Percentiles rank a stretch among this genome's conserved stretches.
phyloP scores from a whole-genome alignment of 2,888 invertebrate genomes.

The Nomada fabriciana region DNA sequence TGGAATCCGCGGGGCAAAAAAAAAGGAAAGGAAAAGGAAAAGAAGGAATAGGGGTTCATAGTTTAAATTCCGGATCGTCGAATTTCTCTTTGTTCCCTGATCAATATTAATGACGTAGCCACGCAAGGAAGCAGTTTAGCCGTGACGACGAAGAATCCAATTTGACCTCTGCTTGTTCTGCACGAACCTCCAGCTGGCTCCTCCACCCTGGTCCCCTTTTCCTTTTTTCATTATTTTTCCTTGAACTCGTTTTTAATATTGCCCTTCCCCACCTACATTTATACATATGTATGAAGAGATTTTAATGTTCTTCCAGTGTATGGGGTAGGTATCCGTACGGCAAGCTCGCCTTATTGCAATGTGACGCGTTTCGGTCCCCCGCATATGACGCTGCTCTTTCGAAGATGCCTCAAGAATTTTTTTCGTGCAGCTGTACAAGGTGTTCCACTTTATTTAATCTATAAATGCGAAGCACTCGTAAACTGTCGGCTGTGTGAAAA shows the following conservation, averaged over 20 bases:
- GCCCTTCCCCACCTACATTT: constrained; percentile 65
- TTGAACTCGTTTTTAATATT: constrained; percentile 75
- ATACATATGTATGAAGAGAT: constrained; percentile 77
- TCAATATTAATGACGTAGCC: constrained; percentile 68
- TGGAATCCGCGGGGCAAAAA: no score
- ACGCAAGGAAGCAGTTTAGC: constrained; percentile 61
- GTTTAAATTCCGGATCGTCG: constrained; percentile 7
- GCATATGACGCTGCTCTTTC: constrained; percentile 58
- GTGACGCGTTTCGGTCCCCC: constrained; percentile 60
- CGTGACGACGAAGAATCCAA: constrained; percentile 51
- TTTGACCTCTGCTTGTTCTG: constrained; percentile 48
- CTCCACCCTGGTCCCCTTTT: constrained; percentile 22
- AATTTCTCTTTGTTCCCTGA: constrained; percentile 30
- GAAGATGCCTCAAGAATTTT: constrained; percentile 57
- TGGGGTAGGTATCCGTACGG: constrained; percentile 59
- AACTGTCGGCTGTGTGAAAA: no score
- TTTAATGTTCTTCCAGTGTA: constrained; percentile 73
- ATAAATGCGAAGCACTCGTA: no score
- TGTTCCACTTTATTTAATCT: no score
- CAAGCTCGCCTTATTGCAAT: constrained; percentile 67
- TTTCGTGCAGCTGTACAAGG: constrained; percentile 31
- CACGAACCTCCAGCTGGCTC: constrained; percentile 45
- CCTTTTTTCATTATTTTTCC: constrained; percentile 58
- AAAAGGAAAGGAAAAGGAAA: background rate
- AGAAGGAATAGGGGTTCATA: background rate